Conservation (phyloP, 2,888 invertebrate species). For the Dynastes hyllus region DNA sequence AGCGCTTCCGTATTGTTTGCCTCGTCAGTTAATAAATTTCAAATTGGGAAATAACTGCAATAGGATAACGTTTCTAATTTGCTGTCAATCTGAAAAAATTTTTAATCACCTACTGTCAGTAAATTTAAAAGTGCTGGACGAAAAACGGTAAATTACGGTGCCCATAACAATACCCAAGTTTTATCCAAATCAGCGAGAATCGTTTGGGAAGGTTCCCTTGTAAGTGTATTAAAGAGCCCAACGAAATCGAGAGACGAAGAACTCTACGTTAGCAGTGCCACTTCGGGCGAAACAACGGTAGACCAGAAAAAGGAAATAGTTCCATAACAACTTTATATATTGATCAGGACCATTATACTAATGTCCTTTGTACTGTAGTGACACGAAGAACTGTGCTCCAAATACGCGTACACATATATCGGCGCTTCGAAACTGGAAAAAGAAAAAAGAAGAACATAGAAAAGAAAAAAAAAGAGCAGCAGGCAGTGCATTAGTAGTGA, state of each 20-base stretch:
- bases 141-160: too few species aligned
- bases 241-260: neutral
- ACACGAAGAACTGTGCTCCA: conserved; percentile 56
- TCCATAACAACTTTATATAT: conserved; percentile 57
- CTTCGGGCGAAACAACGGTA: neutral
- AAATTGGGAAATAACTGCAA: too few species aligned
- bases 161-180: too few species aligned
- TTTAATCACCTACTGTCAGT: too few species aligned
- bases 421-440: neutral
- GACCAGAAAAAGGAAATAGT: conserved; percentile 17
- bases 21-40: too few species aligned
- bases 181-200: too few species aligned
- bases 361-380: conserved; percentile 60
- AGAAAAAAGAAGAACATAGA: conserved; percentile 1
- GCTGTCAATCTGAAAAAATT: too few species aligned
- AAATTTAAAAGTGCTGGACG: too few species aligned
- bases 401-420: conserved; percentile 54
- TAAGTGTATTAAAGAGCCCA: too few species aligned
- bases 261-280: neutral
- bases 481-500: neutral
- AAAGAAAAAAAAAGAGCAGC: conserved; percentile 9
- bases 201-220: too few species aligned
- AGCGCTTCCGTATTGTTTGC: too few species aligned
- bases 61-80: too few species aligned
- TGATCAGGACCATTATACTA: conserved; percentile 62